These are phyloP conservation scores for Malacoctenus gilli DNA, from an alignment of 2,797 vertebrate species.

Conservation along the genomic window DNA sequence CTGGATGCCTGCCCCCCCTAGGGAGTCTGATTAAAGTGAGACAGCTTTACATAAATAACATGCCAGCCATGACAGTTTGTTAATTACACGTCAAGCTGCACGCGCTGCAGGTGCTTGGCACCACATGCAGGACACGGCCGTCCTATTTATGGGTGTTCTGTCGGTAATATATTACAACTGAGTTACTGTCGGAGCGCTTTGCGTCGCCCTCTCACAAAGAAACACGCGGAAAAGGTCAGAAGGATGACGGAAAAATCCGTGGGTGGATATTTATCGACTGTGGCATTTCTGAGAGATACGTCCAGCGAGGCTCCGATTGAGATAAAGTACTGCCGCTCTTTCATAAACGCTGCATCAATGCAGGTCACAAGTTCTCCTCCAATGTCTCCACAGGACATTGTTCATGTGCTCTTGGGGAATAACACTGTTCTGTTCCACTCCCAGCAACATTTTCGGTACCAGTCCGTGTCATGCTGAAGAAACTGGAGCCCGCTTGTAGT, in stretches of 20 bases:
- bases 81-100: constrained; percentile 55
- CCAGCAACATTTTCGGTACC: constrained; percentile 29
- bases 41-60: constrained; percentile 25
- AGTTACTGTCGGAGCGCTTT: constrained; percentile 38
- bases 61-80: constrained; percentile 27
- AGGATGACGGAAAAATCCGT: constrained; percentile 32
- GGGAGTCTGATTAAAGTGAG: constrained; percentile 35
- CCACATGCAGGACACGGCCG: constrained; percentile 20
- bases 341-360: constrained; percentile 2
- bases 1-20: constrained; percentile 29
- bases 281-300: constrained; percentile 41
- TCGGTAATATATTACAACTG: constrained; percentile 17
- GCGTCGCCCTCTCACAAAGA: constrained; percentile 17
- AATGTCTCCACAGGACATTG: too few species aligned
- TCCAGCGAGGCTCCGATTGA: constrained; percentile 10
- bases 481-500: too few species aligned
- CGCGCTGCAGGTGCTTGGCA: constrained; percentile 28
- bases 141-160: constrained; percentile 47
- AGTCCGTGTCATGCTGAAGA: constrained; percentile 24
- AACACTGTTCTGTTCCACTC: constrained; percentile 11
- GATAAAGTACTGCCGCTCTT: constrained; percentile 5
- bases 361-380: too few species aligned
- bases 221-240: constrained; percentile 30
- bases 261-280: not conserved
- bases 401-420: constrained; percentile 27